Base-by-base conservation (phyloP, 2,888 invertebrate species). In the Lathronympha strigana region DNA sequence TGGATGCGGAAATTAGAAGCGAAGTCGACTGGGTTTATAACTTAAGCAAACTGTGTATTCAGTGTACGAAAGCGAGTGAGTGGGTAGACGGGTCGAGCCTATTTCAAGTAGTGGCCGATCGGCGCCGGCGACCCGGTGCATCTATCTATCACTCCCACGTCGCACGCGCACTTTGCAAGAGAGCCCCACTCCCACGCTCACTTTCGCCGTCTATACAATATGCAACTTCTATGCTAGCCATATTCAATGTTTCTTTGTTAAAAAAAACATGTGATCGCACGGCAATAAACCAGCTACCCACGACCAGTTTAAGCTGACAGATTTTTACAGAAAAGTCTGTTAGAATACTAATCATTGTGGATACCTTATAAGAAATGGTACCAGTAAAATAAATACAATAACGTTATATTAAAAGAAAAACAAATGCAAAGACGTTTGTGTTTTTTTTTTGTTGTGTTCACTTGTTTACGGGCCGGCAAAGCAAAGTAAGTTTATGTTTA, bases 141-240 rank as follows among this genome's bases (percentile, higher is more conserved):
- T 81, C 76, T 72, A 78, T 81, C 81, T 72, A 78, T 81, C 81
- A 80, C 78, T 70, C 80, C 81, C 74, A 78, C 83, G 78, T 73
- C 72, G 74, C 71, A 69, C 49, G 67, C 70, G 68, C 63, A 70
- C 66, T 73, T 71, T 72, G 73, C 71, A 67, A 67, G 69, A 68
- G 69, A 69, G 69, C 70, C 70, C 61, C 53, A 67, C 71, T 57
- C 76, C 75, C 72, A 77, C 79, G 72, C 72, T 69, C 63, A 78
- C 80, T 83, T 83, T 82, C 81, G 78, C 80, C 76, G 62, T 61
- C 57, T 68, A 54, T 67, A 51, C 67, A 66, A 67, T 67, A 50
- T 61, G 55, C 36, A 33, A 60, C 40, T 66, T 67, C 31, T 40
- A 69, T 68, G 1, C 9, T 11, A 33, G 69, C 71, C 61, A 63